Conservation (phyloP, 2,113 vertebrate genomes). For the Cranoglanis bouderius region DNA sequence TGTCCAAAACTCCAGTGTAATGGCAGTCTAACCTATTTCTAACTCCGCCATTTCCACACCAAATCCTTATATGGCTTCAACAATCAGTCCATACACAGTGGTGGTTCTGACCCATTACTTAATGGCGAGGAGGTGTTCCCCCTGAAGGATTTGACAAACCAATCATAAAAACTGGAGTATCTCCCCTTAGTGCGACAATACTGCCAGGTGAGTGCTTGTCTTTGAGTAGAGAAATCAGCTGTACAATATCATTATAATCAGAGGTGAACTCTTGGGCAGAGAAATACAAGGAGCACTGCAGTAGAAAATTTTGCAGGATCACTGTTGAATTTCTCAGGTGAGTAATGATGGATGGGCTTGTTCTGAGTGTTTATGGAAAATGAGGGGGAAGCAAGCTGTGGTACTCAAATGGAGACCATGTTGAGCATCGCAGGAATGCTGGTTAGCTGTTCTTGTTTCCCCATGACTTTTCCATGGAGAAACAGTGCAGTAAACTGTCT, state of each 20-base stretch:
- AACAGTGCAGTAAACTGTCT: neutral
- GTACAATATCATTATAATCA: neutral
- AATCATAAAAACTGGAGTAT: neutral
- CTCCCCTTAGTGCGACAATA: neutral
- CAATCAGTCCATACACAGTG: neutral
- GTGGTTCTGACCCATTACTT: neutral
- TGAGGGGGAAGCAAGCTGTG: neutral
- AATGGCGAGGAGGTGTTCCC: neutral
- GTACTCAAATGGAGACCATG: neutral
- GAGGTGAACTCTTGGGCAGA: neutral
- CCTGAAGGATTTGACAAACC: neutral
- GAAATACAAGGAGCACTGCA: neutral
- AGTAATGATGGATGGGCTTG: neutral
- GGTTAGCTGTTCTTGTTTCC: neutral
- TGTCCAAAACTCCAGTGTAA: neutral
- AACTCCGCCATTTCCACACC: no score
- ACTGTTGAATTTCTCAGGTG: neutral
- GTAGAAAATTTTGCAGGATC: neutral
- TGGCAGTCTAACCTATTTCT: no score
- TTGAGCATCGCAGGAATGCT: neutral
- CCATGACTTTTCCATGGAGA: neutral
- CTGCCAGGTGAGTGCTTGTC: neutral
- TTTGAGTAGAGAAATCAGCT: neutral
- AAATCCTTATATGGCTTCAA: no score
- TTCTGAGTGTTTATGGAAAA: neutral